These are phyloP conservation scores for Genyomyrus donnyi DNA, from an alignment of 2,113 vertebrate species.

Conservation along the genomic window DNA sequence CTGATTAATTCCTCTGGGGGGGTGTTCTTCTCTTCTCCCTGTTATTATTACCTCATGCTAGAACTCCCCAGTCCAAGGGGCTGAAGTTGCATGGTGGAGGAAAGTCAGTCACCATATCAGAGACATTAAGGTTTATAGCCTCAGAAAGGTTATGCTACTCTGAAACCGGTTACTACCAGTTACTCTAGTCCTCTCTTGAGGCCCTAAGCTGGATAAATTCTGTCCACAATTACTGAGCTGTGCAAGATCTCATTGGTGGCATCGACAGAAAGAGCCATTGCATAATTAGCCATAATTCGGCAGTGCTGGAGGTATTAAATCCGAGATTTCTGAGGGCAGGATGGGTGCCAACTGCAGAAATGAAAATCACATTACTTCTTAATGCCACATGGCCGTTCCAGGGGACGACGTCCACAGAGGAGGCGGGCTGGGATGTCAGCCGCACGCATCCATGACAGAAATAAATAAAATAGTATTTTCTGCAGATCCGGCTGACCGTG, in stretches of 20 bases:
- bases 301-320: constrained; percentile 3
- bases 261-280: neutral
- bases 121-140: constrained; percentile 14
- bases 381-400: neutral
- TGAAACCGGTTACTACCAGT: neutral
- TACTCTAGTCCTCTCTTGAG: neutral
- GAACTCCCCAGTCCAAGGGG: neutral
- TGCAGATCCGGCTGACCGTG: neutral
- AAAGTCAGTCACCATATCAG: neutral
- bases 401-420: neutral
- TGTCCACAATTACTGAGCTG: neutral
- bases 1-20: neutral
- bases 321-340: neutral
- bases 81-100: neutral
- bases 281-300: neutral
- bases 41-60: neutral
- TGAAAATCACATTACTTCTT: constrained; percentile 12
- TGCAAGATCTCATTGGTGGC: neutral
- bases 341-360: neutral
- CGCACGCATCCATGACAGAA: neutral
- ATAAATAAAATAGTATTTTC: neutral
- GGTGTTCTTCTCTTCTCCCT: neutral
- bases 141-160: constrained; percentile 5
- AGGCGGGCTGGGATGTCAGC: neutral
- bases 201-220: neutral